Evolutionary conservation across 92 coral and sea anemone genomes (phyloP).

Genomic region (Heliopora coerulea): DNA sequence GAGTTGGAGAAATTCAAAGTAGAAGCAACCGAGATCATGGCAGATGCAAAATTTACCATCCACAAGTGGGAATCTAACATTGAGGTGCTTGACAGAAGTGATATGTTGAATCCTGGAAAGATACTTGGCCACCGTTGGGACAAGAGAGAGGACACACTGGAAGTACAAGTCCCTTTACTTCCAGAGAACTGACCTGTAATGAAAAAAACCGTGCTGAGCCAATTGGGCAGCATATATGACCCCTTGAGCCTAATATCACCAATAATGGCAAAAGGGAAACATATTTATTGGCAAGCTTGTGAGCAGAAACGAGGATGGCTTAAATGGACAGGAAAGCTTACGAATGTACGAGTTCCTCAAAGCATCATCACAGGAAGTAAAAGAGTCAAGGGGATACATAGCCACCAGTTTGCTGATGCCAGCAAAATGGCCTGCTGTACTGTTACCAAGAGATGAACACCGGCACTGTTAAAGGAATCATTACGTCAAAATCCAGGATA

Average conservation of each 20-base stretch:
- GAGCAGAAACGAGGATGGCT: conserved; percentile 42
- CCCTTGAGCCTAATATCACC: conserved; percentile 63
- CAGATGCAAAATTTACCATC: conserved; percentile 35
- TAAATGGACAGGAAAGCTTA: conserved; percentile 56
- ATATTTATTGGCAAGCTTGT: conserved; percentile 57
- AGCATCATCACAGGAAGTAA: conserved; percentile 27
- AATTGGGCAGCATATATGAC: conserved; percentile 46
- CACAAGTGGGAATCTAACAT: conserved; percentile 51
- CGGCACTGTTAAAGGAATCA: conserved; percentile 54
- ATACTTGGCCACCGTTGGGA: conserved; percentile 49
- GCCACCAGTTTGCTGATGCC: conserved; percentile 61
- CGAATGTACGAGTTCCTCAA: conserved; percentile 54
- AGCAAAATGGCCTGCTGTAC: conserved; percentile 63
- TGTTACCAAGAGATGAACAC: conserved; percentile 48
- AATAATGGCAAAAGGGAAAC: conserved; percentile 50
- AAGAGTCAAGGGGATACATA: conserved; percentile 43
- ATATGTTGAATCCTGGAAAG: conserved; percentile 52
- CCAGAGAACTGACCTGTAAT: conserved; percentile 20
- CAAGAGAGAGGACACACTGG: conserved; percentile 44
- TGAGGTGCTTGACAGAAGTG: conserved; percentile 16
- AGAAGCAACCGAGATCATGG: conserved; percentile 36
- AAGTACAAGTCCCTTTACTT: conserved; percentile 8
- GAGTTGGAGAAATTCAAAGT: conserved; percentile 30
- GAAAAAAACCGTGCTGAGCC: conserved; percentile 40
- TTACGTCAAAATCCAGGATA: conserved; percentile 66